A percentile compares a stretch with the other conserved stretches of the same genome.
Conservation (phyloP, 2,113 vertebrate genomes). For the Chunga burmeisteri region DNA sequence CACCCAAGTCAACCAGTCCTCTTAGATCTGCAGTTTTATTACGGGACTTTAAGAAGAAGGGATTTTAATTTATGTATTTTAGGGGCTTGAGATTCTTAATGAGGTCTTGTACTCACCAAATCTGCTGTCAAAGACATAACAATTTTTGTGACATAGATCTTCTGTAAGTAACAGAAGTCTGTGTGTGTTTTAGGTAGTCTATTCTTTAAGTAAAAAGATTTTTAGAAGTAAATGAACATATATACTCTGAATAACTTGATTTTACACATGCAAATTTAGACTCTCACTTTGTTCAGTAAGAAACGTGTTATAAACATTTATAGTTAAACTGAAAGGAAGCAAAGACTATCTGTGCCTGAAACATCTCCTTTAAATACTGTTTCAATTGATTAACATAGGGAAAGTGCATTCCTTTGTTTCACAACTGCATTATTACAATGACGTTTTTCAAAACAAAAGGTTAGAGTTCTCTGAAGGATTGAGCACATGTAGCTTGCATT, state of each 20-base stretch:
- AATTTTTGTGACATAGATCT: background rate
- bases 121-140: background rate
- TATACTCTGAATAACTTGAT: background rate
- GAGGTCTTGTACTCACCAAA: background rate
- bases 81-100: background rate
- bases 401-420: background rate
- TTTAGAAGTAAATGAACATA: background rate
- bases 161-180: background rate
- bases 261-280: background rate
- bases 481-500: background rate
- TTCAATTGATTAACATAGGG: background rate
- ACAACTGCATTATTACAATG: background rate
- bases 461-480: background rate
- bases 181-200: background rate
- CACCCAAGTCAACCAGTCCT: background rate
- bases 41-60: background rate
- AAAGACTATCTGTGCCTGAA: background rate
- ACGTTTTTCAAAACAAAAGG: background rate
- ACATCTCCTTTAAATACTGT: background rate
- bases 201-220: background rate
- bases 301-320: background rate
- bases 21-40: background rate
- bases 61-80: background rate
- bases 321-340: background rate
- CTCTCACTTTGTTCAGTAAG: background rate